A percentile compares a stretch with the other conserved stretches of the same genome.
phyloP scores from a whole-genome alignment of 92 coral and sea anemone genomes.

The Actinernus sp. region DNA sequence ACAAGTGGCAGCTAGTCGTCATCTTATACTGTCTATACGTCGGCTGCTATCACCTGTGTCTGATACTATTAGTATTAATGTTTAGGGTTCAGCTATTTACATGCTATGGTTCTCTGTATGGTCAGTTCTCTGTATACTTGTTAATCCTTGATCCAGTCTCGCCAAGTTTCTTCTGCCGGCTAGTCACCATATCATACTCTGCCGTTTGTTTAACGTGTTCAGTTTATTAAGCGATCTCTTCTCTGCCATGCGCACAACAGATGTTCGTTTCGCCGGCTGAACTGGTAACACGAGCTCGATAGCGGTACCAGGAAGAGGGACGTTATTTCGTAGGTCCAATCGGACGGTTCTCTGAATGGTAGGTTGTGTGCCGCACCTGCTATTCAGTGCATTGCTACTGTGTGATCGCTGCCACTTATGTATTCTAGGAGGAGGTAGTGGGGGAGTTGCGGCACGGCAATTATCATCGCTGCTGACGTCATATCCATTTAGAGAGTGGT shows the following conservation, averaged over 20 bases:
- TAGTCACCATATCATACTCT: slow-evolving; percentile 47
- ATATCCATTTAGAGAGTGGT: slow-evolving; percentile 34
- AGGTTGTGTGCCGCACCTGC: background rate
- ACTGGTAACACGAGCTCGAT: slow-evolving; percentile 35
- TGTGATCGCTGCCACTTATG: slow-evolving; percentile 48
- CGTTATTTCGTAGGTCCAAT: slow-evolving; percentile 35
- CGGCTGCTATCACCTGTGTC: too few species aligned
- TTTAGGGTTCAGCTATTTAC: too few species aligned
- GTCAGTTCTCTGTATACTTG: too few species aligned
- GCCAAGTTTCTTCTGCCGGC: background rate
- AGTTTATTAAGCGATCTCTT: slow-evolving; percentile 24
- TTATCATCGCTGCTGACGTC: slow-evolving; percentile 21
- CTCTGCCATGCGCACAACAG: slow-evolving; percentile 55
- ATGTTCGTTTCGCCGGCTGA: slow-evolving; percentile 13
- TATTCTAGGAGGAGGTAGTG: background rate
- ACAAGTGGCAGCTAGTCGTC: too few species aligned
- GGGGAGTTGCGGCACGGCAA: background rate
- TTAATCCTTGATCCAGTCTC: slow-evolving; percentile 6
- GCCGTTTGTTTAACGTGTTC: slow-evolving; percentile 36
- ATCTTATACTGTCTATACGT: too few species aligned
- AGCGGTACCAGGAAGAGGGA: slow-evolving; percentile 33
- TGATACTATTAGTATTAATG: too few species aligned
- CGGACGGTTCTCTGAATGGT: slow-evolving; percentile 27
- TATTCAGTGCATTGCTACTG: slow-evolving; percentile 19
- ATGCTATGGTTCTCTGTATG: too few species aligned